Conservation (phyloP, 2,888 invertebrate species). For the Xestia rhomboidea region DNA sequence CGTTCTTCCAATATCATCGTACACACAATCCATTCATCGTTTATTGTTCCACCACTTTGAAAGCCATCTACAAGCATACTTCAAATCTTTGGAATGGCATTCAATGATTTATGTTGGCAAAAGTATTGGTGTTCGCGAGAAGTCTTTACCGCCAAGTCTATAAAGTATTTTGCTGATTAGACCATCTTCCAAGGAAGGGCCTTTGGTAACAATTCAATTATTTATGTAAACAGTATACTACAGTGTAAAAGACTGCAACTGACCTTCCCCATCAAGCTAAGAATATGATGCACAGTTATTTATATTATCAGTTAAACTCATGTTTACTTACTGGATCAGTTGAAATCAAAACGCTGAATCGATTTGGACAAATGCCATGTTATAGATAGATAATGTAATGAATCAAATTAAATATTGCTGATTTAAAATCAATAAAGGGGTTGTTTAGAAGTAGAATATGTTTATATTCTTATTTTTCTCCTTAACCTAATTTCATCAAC, state of each 20-base stretch:
- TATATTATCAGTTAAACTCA: slow-evolving; percentile 29
- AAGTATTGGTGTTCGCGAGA: neutral
- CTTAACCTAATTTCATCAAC: neutral
- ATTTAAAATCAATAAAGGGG: slow-evolving; percentile 31
- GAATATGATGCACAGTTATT: slow-evolving; percentile 28
- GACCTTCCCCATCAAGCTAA: slow-evolving; percentile 20
- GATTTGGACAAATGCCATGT: slow-evolving; percentile 63
- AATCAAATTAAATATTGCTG: slow-evolving; percentile 26
- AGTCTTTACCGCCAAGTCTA: neutral
- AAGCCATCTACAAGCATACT: neutral
- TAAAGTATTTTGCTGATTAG: neutral
- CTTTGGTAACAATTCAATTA: slow-evolving; percentile 1
- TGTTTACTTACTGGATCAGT: slow-evolving; percentile 32
- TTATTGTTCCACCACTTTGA: neutral
- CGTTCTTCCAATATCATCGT: neutral
- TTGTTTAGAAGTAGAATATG: neutral
- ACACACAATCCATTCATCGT: neutral
- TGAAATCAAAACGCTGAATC: slow-evolving; percentile 30
- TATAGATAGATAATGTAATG: slow-evolving; percentile 35
- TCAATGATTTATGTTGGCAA: neutral
- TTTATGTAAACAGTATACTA: neutral
- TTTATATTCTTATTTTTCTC: neutral
- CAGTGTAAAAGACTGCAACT: neutral
- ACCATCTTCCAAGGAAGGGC: neutral
- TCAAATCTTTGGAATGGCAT: neutral